Evolutionary conservation across 1,140 invertebrate genomes (phyloP).

Genomic region (Myzus persicae): DNA sequence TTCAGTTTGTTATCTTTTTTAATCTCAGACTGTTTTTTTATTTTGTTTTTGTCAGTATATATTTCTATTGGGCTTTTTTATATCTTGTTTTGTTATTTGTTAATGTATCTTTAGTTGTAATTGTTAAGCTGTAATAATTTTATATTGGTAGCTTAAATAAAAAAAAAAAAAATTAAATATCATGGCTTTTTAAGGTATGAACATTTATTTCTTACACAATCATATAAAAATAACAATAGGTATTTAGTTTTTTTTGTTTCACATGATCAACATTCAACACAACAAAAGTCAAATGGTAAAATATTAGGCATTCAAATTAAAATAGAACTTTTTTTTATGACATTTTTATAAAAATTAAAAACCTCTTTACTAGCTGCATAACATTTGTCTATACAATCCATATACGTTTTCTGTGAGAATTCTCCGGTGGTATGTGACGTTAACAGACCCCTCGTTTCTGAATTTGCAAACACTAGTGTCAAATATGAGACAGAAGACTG

Average conservation of each 20-base stretch:
- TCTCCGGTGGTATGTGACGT: slow-evolving; percentile 35
- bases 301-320: background rate
- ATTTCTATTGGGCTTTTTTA: no score
- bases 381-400: slow-evolving; percentile 49
- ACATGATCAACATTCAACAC: background rate
- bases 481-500: slow-evolving; percentile 42
- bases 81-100: no score
- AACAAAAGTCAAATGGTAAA: background rate
- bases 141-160: no score
- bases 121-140: no score
- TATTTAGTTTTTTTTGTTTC: background rate
- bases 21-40: no score
- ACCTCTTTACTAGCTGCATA: slow-evolving; percentile 31
- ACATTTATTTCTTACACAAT: background rate
- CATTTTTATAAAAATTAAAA: slow-evolving; percentile 37
- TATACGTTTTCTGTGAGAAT: slow-evolving; percentile 28
- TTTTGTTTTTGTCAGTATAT: no score
- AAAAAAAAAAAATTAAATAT: no score
- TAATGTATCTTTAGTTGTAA: no score
- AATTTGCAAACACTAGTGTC: slow-evolving; percentile 43
- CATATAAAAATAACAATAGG: background rate
- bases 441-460: background rate
- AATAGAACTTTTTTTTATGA: slow-evolving; percentile 16
- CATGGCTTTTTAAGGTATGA: no score
- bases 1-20: no score